phyloP scores from a whole-genome alignment of 2,888 invertebrate genomes.

The Mythimna ferrago region DNA sequence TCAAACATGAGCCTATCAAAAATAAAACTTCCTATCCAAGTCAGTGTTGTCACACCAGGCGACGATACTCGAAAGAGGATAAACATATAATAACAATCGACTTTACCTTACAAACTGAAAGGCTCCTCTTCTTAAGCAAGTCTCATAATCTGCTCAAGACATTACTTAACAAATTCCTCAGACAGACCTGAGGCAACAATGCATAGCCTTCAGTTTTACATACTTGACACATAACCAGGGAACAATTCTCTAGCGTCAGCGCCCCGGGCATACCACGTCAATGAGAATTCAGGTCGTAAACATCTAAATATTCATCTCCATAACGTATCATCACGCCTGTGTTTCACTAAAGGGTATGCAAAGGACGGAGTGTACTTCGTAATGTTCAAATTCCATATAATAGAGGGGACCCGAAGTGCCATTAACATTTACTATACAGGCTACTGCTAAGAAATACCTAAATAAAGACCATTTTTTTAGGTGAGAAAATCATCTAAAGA shows the following conservation, averaged over 20 bases:
- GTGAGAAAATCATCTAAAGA: too few species aligned
- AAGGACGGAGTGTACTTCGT: background rate
- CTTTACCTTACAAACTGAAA: background rate
- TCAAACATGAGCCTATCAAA: too few species aligned
- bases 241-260: background rate
- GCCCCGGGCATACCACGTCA: conserved; percentile 6
- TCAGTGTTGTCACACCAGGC: too few species aligned
- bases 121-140: background rate
- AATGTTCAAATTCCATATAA: background rate
- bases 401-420: too few species aligned
- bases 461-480: too few species aligned
- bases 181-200: conserved; percentile 18
- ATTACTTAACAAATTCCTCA: background rate
- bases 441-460: background rate
- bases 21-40: too few species aligned
- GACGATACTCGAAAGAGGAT: background rate
- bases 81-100: background rate
- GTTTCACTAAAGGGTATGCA: background rate
- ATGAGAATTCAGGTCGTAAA: conserved; percentile 20
- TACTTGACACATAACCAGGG: background rate
- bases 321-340: background rate
- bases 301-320: background rate
- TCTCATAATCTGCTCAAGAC: background rate
- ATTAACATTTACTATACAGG: background rate
- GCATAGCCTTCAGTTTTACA: background rate